Evolutionary conservation across 2,888 invertebrate genomes (phyloP).

Genomic region (Drepanosiphum platanoidis): DNA sequence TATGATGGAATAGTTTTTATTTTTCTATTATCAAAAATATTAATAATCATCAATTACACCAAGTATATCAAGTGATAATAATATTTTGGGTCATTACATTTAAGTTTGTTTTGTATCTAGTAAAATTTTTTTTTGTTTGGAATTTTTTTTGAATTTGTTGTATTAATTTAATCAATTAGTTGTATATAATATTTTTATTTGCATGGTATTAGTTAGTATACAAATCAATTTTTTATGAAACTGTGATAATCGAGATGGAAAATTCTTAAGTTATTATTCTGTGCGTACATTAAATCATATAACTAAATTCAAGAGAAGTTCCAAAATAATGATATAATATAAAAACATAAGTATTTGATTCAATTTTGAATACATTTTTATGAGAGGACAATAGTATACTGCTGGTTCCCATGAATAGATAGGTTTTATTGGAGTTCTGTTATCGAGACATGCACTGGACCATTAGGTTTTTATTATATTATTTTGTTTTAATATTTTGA

Average conservation of each 20-base stretch:
- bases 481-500: constrained; percentile 59
- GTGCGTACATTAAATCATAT: background rate
- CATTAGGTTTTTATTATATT: constrained; percentile 34
- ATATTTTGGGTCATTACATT: background rate
- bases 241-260: background rate
- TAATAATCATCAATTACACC: background rate
- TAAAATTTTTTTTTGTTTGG: constrained; percentile 19
- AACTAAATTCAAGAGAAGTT: constrained; percentile 31
- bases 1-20: background rate
- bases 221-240: background rate
- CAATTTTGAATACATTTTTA: background rate
- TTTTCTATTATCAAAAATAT: background rate
- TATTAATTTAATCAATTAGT: too few species aligned
- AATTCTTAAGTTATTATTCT: background rate
- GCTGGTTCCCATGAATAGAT: background rate
- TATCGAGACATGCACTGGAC: constrained; percentile 11
- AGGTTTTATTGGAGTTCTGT: constrained; percentile 16
- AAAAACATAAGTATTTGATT: background rate
- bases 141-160: constrained; percentile 31
- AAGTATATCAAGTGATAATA: background rate
- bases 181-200: background rate
- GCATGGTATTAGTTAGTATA: constrained; percentile 32
- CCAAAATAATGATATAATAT: constrained; percentile 31
- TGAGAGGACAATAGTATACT: background rate
- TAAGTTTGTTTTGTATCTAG: background rate